Evolutionary conservation across 2,113 vertebrate species (phyloP).

Genomic region (Cyanoramphus novaezelandiae): DNA sequence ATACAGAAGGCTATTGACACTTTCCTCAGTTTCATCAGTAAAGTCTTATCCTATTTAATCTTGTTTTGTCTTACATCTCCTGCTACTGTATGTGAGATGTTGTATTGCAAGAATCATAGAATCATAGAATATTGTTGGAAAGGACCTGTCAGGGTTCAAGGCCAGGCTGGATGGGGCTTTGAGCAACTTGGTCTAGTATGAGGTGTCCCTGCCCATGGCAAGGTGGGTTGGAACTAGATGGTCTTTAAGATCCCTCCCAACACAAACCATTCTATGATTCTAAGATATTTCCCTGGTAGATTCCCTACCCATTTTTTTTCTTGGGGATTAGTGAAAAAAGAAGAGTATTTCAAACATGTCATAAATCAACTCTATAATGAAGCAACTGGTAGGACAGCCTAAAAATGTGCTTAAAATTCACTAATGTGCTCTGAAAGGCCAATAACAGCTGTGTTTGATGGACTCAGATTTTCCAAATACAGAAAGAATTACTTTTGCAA

Average conservation of each 20-base stretch:
- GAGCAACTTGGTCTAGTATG: neutral
- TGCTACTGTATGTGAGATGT: neutral
- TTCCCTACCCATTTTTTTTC: neutral
- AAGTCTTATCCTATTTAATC: neutral
- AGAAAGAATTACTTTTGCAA: neutral
- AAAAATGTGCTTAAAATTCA: neutral
- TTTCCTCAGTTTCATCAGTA: neutral
- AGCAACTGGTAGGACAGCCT: neutral
- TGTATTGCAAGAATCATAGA: neutral
- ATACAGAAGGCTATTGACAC: neutral
- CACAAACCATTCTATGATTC: neutral
- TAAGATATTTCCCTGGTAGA: neutral
- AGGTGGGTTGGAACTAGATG: neutral
- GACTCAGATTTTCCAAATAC: neutral
- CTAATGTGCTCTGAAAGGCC: neutral
- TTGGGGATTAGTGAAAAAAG: neutral
- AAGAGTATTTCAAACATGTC: neutral
- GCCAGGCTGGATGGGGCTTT: neutral
- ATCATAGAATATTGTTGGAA: neutral
- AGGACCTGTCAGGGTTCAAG: neutral
- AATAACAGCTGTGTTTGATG: neutral
- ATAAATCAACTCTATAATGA: neutral
- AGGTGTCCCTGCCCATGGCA: neutral
- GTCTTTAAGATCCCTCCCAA: neutral
- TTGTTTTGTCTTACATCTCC: neutral